Base-by-base conservation (phyloP, 2,888 invertebrate species). In the Octonoba sinensis region DNA sequence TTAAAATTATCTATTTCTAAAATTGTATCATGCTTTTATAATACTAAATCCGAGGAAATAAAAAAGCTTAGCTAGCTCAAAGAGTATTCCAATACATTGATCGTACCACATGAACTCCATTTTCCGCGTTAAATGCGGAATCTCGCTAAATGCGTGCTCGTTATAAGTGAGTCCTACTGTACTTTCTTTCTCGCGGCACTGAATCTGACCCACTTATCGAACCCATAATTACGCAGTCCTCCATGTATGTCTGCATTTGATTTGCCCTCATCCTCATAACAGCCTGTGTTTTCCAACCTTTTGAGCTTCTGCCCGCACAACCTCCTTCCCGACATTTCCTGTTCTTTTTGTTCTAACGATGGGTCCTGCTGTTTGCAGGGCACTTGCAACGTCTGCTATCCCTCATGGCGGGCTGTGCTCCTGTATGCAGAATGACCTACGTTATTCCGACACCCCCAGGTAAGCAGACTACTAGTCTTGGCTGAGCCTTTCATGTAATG, bases 321-420 rank as follows among this genome's bases (percentile, higher is more conserved):
- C 1, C 22, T 3, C 44, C 46, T 44, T 59, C n/a, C 20, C 46
- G 27, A 47, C 59, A 22, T 59, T 36, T 62, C n/a, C 27, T 65
- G 8, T 22, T 71, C 18, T 65, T 56, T 65, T 24, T 69, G 16
- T 69, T 46, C 79, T 81, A 81, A 81, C 79, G 47, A 44, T 69
- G 74, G 56, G 57, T 82, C 82, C 82, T 82, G 76, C 82, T 82
- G 76, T 82, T 82, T 82, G 76, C 76, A 82, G 82, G 82, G 72
- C 76, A 82, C 59, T 67, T 82, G 66, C 82, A 76, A 44, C 82
- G 76, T 72, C 71, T 82, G 72, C 72, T 82, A 57, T 82, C 82
- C 67, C 82, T 82, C 67, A 67, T 82, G 82, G 82, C 82, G 72
- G 82, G 82, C 66, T 82, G 82, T 76, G 82, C 82, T 67, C 82